These are phyloP conservation scores for Drosophila atripex DNA, from an alignment of 2,888 invertebrate genomes.

Conservation along the genomic window DNA sequence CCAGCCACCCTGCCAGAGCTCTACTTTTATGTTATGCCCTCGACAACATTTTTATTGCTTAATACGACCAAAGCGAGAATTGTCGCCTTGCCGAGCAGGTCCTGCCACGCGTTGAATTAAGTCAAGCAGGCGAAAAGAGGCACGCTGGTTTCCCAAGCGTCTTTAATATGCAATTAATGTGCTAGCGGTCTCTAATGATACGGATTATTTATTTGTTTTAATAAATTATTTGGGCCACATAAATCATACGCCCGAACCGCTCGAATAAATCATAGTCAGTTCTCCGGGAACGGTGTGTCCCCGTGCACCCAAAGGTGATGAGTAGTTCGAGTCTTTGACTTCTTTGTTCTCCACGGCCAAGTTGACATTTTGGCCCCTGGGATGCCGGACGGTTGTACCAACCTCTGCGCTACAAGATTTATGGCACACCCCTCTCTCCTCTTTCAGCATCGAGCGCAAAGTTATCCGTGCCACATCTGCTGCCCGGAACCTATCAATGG, in stretches of 20 bases:
- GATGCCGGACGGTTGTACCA: not conserved
- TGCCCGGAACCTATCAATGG: slow-evolving; percentile 63
- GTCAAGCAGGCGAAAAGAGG: slow-evolving; percentile 48
- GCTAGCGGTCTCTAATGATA: slow-evolving; percentile 30
- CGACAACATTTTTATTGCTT: slow-evolving; percentile 68
- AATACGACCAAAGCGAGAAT: slow-evolving; percentile 1
- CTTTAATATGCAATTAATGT: slow-evolving; percentile 72
- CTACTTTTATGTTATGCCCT: slow-evolving; percentile 70
- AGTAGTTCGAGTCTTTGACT: slow-evolving; percentile 18
- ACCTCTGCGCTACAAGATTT: slow-evolving; percentile 13
- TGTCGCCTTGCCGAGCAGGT: not conserved
- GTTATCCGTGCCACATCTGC: slow-evolving; percentile 43
- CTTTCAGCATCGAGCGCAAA: slow-evolving; percentile 39
- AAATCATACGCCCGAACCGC: slow-evolving; percentile 51
- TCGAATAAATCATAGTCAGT: slow-evolving; percentile 64
- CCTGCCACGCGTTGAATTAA: slow-evolving; percentile 34
- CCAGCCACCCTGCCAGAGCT: slow-evolving; percentile 27
- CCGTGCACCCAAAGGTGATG: not conserved
- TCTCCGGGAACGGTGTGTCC: slow-evolving; percentile 27
- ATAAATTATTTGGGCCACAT: slow-evolving; percentile 49
- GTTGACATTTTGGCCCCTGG: slow-evolving; percentile 27
- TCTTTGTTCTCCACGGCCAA: slow-evolving; percentile 9
- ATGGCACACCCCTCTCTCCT: slow-evolving; percentile 6
- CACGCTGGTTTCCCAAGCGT: slow-evolving; percentile 62
- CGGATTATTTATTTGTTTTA: slow-evolving; percentile 56